Percentiles rank a stretch among this genome's conserved stretches.
Evolutionary conservation across 2,888 invertebrate genomes (phyloP).

Genomic region (Calameuta idolon): DNA sequence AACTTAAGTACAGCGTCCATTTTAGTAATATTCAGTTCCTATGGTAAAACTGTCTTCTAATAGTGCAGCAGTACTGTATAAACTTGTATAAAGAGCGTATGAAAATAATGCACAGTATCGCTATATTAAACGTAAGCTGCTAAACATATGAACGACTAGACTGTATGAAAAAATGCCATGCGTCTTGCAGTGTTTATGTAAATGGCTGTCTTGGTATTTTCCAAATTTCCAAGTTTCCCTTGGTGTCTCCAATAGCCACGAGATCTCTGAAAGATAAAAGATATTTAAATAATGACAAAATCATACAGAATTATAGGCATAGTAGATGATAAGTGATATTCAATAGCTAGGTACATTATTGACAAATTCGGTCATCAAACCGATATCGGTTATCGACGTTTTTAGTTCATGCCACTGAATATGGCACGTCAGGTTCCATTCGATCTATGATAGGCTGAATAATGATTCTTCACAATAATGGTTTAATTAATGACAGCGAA

Average conservation of each 20-base stretch:
- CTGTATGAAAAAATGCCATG: no score
- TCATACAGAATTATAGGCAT: not conserved
- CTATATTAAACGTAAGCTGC: no score
- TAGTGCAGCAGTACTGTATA: no score
- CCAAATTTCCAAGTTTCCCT: slow-evolving; percentile 59
- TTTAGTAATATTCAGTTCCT: no score
- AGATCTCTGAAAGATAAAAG: slow-evolving; percentile 49
- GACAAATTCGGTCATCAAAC: not conserved
- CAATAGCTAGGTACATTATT: not conserved
- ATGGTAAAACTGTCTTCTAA: no score
- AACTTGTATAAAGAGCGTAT: no score
- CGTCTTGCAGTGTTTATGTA: no score
- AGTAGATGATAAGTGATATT: not conserved
- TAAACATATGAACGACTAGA: no score
- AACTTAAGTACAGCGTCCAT: no score
- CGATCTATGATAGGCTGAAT: not conserved
- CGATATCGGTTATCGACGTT: not conserved
- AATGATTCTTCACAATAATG: not conserved
- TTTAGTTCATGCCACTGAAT: not conserved
- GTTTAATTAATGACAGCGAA: no score
- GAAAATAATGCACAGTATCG: no score
- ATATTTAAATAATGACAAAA: no score
- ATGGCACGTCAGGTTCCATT: not conserved
- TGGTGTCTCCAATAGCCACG: slow-evolving; percentile 54
- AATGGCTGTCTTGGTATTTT: slow-evolving; percentile 46